Conservation (phyloP, 2,113 vertebrate genomes). For the Caranx melampygus region DNA sequence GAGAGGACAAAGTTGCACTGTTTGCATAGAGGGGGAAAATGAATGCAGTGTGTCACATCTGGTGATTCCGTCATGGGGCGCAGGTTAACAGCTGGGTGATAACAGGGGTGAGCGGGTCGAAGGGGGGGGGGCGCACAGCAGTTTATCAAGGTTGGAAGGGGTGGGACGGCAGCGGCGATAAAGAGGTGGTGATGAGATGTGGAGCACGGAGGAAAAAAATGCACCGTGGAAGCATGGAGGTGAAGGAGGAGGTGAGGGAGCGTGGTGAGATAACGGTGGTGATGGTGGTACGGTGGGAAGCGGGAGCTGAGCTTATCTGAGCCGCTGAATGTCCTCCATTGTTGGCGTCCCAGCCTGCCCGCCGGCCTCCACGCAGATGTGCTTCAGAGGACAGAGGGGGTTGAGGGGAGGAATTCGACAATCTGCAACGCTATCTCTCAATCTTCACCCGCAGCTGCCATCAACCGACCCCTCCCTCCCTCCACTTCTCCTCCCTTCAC, state of each 20-base stretch:
- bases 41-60: conserved; percentile 36
- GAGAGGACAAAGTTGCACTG: not conserved
- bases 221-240: not conserved
- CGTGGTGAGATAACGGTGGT: conserved; percentile 48
- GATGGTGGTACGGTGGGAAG: conserved; percentile 37
- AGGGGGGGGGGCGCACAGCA: conserved; percentile 8
- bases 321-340: conserved; percentile 70
- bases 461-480: conserved; percentile 14
- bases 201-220: conserved; percentile 17
- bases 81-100: conserved; percentile 57
- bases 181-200: conserved; percentile 38
- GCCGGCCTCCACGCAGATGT: conserved; percentile 52
- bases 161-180: conserved; percentile 14
- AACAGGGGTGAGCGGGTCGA: conserved; percentile 34
- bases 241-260: conserved; percentile 10
- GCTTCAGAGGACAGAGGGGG: conserved; percentile 45
- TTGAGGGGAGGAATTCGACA: conserved; percentile 61
- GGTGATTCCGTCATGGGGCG: conserved; percentile 28
- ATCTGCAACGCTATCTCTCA: conserved; percentile 61
- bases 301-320: conserved; percentile 53
- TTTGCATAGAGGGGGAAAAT: not conserved
- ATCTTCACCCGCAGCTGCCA: conserved; percentile 71
- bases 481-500: conserved; percentile 2
- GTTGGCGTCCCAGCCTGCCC: conserved; percentile 52
- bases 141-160: conserved; percentile 46